Evolutionary conservation across 2,888 invertebrate genomes (phyloP), one percentile per base, ranked within the genome.

Genomic region (Coleophora flavipennella): DNA sequence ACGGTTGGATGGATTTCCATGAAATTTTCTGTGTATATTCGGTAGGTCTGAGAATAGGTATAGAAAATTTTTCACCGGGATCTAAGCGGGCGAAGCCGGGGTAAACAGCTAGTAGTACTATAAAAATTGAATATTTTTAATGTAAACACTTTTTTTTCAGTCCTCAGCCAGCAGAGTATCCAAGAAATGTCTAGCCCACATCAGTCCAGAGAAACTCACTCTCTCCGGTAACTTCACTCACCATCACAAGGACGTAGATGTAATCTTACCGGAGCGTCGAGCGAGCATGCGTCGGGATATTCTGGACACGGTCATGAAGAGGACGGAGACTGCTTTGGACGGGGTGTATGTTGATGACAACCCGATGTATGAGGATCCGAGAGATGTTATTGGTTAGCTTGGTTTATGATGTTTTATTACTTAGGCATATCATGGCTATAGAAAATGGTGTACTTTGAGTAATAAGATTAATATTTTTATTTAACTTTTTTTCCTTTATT

Each of bases 331-430:
- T 0, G 55, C 57, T 34, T 66, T 75, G 41, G 51, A 52, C 31
- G 49, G 52, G 14, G 42, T 40, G 20, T 41, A 49, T 26, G 39
- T 42, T 11, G 64, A 65, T 45, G 68, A 68, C 14, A 78, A 79
- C 48, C 71, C 72, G 0, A 45, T 73, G 54, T 84, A 84, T 58
- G 84, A 84, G 39, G 83, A 83, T 50, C 83, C 84, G 1, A 68
- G 62, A 45, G 84, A 84, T 66, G 64, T 81, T 42, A 69, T 80
- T 46, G 76, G 80, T 78, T 53, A 44, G 55, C 37, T 31, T 36
- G 33, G 20, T 3, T 4, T 20, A 4, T 20, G 20, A 3, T 20
- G 3, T 20, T 3, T 6, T 20, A 20, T 20, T 20, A 4, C 6
- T 20, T 6, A 20, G 20, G 20, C 20, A 20, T n/a, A n/a, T n/a